A percentile compares a stretch with the other conserved stretches of the same genome.
These are phyloP conservation scores for Oriolus oriolus DNA, from an alignment of 2,113 vertebrate species.

Conservation along the genomic window DNA sequence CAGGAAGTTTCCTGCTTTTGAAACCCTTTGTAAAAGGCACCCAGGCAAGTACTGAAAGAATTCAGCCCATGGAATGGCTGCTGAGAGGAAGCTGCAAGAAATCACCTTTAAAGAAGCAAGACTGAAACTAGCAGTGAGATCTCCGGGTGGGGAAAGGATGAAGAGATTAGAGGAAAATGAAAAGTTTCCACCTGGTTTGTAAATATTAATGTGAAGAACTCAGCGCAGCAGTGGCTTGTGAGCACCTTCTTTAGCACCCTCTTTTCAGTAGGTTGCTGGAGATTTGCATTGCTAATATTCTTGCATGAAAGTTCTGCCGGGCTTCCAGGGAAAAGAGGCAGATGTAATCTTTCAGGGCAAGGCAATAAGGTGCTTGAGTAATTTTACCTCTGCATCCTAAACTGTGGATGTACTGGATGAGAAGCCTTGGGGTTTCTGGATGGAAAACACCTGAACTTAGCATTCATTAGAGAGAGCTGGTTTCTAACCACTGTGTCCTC, in stretches of 20 bases:
- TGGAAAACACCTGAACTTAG: background rate
- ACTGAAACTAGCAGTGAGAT: background rate
- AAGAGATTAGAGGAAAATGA: background rate
- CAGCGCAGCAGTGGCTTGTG: background rate
- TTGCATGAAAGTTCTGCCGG: background rate
- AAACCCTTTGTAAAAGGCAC: background rate
- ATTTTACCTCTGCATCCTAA: background rate
- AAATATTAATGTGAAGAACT: background rate
- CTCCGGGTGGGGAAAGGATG: background rate
- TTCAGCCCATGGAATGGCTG: background rate
- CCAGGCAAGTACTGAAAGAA: background rate
- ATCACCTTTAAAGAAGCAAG: background rate
- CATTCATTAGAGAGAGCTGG: background rate
- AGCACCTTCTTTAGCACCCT: background rate
- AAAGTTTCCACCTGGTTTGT: background rate
- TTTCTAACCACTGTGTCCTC: background rate
- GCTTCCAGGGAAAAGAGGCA: background rate
- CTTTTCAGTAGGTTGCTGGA: background rate
- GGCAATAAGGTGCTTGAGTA: background rate
- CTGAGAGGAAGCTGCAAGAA: background rate
- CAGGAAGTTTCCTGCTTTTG: background rate
- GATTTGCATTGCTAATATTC: background rate
- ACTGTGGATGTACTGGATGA: background rate
- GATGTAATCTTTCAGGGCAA: background rate
- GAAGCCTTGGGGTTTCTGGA: background rate